Evolutionary conservation across 2,113 vertebrate genomes (phyloP).

Genomic region (Ellobius talpinus): DNA sequence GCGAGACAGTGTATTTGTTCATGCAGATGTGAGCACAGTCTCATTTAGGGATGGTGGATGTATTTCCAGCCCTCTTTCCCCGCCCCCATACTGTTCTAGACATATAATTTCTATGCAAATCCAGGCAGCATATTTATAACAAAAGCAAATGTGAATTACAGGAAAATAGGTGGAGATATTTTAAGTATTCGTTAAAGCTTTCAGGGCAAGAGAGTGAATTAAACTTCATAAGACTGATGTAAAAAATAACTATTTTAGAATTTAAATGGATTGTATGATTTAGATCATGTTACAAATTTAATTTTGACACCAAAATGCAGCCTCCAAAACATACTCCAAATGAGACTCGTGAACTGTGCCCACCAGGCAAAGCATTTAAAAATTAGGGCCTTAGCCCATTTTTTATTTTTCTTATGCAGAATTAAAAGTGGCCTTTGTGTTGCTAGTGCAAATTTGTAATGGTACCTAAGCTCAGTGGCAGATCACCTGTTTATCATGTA

Average conservation of each 20-base stretch:
- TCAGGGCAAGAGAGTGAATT: constrained; percentile 31
- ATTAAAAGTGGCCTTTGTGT: background rate
- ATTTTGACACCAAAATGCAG: constrained; percentile 56
- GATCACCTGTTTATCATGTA: background rate
- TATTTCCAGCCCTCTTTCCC: background rate
- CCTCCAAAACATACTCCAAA: background rate
- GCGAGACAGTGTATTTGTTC: constrained; percentile 28
- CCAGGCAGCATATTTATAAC: constrained; percentile 47
- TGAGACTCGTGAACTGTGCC: background rate
- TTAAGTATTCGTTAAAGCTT: constrained; percentile 50
- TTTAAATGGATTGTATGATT: constrained; percentile 39
- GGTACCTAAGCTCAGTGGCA: background rate
- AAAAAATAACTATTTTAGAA: constrained; percentile 73
- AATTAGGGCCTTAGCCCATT: background rate
- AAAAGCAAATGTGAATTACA: constrained; percentile 55
- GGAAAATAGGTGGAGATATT: constrained; percentile 62
- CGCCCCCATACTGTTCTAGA: background rate
- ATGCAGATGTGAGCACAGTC: background rate
- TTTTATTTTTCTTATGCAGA: background rate
- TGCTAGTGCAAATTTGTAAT: background rate
- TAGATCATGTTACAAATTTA: constrained; percentile 38
- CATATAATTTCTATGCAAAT: constrained; percentile 59
- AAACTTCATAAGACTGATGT: constrained; percentile 50
- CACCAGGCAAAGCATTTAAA: background rate
- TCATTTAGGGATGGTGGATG: background rate